Conservation (phyloP, 2,888 invertebrate genomes). For the Zaprionus obscuricornis region DNA sequence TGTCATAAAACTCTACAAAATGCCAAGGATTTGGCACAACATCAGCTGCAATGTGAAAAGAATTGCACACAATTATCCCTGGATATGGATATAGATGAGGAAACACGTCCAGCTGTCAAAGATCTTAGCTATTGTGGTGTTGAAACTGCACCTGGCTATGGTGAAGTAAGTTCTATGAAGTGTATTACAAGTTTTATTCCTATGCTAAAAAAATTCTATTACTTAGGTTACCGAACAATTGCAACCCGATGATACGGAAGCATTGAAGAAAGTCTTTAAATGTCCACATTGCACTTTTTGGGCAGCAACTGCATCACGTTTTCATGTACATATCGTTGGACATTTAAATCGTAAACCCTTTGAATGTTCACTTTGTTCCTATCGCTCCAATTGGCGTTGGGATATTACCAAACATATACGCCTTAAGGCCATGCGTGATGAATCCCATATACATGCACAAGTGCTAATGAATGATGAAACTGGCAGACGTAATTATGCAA, state of each 20-base stretch:
- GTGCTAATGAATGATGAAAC: constrained; percentile 96
- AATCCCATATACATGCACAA: constrained; percentile 90
- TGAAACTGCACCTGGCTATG: constrained; percentile 84
- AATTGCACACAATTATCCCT: constrained; percentile 35
- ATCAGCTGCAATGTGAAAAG: constrained; percentile 50
- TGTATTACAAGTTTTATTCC: not conserved
- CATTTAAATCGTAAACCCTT: constrained; percentile 97
- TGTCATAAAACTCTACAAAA: constrained; percentile 47
- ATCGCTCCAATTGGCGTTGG: constrained; percentile 98
- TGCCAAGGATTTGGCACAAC: constrained; percentile 45
- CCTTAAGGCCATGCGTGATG: constrained; percentile 92
- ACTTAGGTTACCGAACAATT: constrained; percentile 84
- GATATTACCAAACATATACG: constrained; percentile 98
- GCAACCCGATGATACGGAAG: constrained; percentile 86
- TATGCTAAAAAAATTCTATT: too few species aligned
- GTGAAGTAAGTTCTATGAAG: constrained; percentile 78
- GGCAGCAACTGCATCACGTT: constrained; percentile 96
- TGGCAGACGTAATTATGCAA: constrained; percentile 94
- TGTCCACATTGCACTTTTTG: constrained; percentile 96
- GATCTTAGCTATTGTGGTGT: constrained; percentile 84
- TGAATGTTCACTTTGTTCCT: constrained; percentile 96
- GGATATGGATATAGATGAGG: constrained; percentile 56
- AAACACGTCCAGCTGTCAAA: constrained; percentile 44
- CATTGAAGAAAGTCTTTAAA: constrained; percentile 92
- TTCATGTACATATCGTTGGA: constrained; percentile 96